Evolutionary conservation across 1,140 invertebrate genomes (phyloP).

Genomic region (Drosophila ficusphila): DNA sequence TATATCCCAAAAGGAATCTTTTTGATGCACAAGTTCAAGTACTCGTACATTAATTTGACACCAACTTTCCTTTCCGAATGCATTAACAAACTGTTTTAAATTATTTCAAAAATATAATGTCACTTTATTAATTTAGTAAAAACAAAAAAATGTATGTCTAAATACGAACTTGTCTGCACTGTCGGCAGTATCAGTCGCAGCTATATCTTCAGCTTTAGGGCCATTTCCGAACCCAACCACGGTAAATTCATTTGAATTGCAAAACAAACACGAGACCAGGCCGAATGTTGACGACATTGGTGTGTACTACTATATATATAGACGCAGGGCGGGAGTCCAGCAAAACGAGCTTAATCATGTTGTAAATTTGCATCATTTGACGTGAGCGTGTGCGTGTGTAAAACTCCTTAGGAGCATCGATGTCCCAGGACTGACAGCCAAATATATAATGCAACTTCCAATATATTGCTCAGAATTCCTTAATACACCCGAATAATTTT

Average conservation of each 20-base stretch:
- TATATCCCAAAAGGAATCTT: too few relatives aligned
- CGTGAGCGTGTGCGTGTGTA: slow-evolving; percentile 27
- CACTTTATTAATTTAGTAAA: too few relatives aligned
- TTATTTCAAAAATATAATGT: background rate
- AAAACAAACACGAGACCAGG: slow-evolving; percentile 65
- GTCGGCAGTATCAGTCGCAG: background rate
- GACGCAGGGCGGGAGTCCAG: slow-evolving; percentile 36
- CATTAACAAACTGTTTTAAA: background rate
- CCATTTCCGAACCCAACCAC: slow-evolving; percentile 6
- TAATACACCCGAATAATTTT: slow-evolving; percentile 1
- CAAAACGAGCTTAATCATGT: slow-evolving; percentile 77
- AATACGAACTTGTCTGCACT: background rate
- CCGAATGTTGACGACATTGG: slow-evolving; percentile 44
- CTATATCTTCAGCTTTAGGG: slow-evolving; percentile 1
- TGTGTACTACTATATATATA: slow-evolving; percentile 25
- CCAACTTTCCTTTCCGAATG: too few relatives aligned
- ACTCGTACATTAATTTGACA: too few relatives aligned
- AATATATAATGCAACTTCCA: slow-evolving; percentile 11
- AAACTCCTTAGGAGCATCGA: slow-evolving; percentile 5
- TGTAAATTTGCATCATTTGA: slow-evolving; percentile 82
- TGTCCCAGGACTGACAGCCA: slow-evolving; percentile 11
- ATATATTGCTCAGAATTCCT: background rate
- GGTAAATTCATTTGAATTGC: slow-evolving; percentile 77
- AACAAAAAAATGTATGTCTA: too few relatives aligned
- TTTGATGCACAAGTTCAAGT: too few relatives aligned